Base-by-base conservation (phyloP, 2,888 invertebrate genomes). In the Eupithecia tripunctaria region DNA sequence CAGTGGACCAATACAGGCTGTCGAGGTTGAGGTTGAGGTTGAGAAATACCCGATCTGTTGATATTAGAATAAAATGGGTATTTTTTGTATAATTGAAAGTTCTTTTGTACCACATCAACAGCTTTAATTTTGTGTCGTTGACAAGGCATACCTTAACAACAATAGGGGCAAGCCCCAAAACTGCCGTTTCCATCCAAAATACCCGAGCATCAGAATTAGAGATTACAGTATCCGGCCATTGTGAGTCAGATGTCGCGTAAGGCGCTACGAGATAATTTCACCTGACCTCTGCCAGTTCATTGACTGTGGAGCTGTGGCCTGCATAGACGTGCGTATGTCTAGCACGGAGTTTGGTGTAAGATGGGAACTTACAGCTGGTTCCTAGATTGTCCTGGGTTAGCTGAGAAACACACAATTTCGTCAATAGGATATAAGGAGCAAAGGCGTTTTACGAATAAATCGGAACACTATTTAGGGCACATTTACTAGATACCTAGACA, bases 261-360 rank as follows among this genome's bases (percentile, higher is more conserved):
- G 90, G 88, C 88, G 83, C 81, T 87, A 87, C 89, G 88, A 93
- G 93, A 93, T 94, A 93, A 93, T 94, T 94, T 93, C 94, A 93
- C 94, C 93, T 94, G 94, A 94, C 94, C 94, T 90, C 93, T 91
- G 87, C 86, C 88, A 89, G 94, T 94, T 94, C 94, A 93, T 92
- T 94, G 93, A 94, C 93, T 94, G 93, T 74, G 67, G 70, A 62
- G 71, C 74, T 75, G 74, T 88, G 87, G 87, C 87, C 88, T 90
- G 92, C 92, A 92, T 91, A 93, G 92, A 90, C 89, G 89, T 91
- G 92, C 92, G 93, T 93, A 91, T 86, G 91, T 90, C 93, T 93
- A 92, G 89, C 82, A 85, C 73, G 71, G 74, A 56, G 72, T 12
- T 65, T 63, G 83, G 84, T 68, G 18, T 75, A 80, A 81, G 82